A percentile compares a stretch with the other conserved stretches of the same genome.
Evolutionary conservation across 1,140 invertebrate genomes (phyloP).

Genomic region (Trachymyrmex cornetzi): DNA sequence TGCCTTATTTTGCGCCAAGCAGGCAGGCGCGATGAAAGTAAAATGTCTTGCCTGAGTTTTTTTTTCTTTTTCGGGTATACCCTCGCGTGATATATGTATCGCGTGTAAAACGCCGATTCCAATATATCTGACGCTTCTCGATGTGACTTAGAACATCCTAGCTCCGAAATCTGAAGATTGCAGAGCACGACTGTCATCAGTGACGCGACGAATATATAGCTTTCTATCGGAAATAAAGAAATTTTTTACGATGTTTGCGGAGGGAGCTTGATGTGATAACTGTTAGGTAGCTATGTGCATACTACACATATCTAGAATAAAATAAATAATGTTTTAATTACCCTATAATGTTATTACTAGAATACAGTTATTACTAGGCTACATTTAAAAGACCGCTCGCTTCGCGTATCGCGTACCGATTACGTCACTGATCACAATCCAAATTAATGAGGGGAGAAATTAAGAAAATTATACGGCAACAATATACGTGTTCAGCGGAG

Average conservation of each 20-base stretch:
- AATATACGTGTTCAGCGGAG: not conserved
- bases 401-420: not conserved
- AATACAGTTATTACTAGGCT: conserved; percentile 10
- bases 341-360: conserved; percentile 22
- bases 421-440: conserved; percentile 43
- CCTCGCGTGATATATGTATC: not conserved
- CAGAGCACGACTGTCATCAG: conserved; percentile 40
- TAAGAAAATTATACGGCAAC: not conserved
- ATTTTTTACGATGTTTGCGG: conserved; percentile 34
- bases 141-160: conserved; percentile 45
- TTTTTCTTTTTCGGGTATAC: not conserved
- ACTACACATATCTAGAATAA: conserved; percentile 49
- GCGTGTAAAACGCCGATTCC: not conserved
- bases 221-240: conserved; percentile 35
- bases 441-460: not conserved
- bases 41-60: conserved; percentile 34
- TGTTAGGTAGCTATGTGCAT: conserved; percentile 48
- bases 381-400: conserved; percentile 14
- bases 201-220: conserved; percentile 42
- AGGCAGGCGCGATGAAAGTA: conserved; percentile 82
- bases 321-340: conserved; percentile 36
- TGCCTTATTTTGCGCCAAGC: conserved; percentile 83
- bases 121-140: conserved; percentile 44
- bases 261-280: conserved; percentile 53
- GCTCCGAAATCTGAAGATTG: not conserved